phyloP scores from a whole-genome alignment of 2,888 invertebrate species.

The Osedax fenrisi region DNA sequence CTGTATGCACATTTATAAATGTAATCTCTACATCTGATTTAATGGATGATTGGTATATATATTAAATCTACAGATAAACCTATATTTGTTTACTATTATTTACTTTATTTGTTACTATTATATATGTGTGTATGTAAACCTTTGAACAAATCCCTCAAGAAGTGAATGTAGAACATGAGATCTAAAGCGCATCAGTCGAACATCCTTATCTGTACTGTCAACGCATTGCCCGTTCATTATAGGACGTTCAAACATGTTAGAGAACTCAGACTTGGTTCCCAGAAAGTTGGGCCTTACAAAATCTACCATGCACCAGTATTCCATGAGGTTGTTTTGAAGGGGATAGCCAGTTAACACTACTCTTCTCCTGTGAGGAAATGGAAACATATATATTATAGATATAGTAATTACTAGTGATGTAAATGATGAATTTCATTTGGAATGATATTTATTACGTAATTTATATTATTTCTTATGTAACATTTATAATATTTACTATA shows the following conservation, averaged over 20 bases:
- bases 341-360: conserved; percentile 96
- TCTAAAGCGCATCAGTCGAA: conserved; percentile 79
- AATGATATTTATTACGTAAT: no score
- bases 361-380: conserved; percentile 58
- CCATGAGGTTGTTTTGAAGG: conserved; percentile 78
- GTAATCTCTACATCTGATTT: no score
- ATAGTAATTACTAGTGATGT: no score
- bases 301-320: conserved; percentile 96
- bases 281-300: conserved; percentile 93
- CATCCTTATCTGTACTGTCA: conserved; percentile 86
- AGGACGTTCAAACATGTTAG: conserved; percentile 94
- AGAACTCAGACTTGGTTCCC: conserved; percentile 88
- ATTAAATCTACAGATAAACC: neutral
- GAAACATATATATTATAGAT: neutral
- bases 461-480: no score
- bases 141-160: conserved; percentile 84
- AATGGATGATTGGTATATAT: neutral
- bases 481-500: no score
- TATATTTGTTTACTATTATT: no score
- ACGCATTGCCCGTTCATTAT: conserved; percentile 96
- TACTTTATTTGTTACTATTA: neutral
- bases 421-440: no score
- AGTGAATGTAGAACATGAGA: conserved; percentile 89
- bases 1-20: no score
- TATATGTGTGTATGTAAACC: conserved; percentile 36